phyloP scores from a whole-genome alignment of 2,113 vertebrate genomes.

The Sinocyclocheilus maitianheensis region DNA sequence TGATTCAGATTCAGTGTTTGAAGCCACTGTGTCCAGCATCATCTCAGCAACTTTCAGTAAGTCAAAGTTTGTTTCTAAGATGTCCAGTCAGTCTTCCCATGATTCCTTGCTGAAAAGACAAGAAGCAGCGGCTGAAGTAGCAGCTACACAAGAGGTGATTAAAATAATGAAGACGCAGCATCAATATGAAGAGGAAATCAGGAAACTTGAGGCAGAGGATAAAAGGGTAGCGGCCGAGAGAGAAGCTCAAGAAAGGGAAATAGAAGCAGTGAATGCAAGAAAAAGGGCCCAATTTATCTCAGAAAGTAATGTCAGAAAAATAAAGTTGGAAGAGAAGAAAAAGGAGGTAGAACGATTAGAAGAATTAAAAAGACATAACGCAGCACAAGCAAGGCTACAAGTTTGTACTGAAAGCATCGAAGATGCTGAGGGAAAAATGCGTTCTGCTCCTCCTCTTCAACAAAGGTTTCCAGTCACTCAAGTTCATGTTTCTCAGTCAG shows the following conservation, averaged over 20 bases:
- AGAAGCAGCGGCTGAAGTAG: slow-evolving; percentile 41
- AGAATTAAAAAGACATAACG: slow-evolving; percentile 40
- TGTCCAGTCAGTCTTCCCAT: slow-evolving; percentile 16
- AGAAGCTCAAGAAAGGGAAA: slow-evolving; percentile 48
- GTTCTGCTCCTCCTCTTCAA: too few relatives aligned
- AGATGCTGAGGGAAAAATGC: neutral
- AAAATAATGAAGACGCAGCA: slow-evolving; percentile 43
- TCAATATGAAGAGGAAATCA: slow-evolving; percentile 42
- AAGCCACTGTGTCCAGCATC: slow-evolving; percentile 10
- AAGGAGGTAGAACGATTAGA: slow-evolving; percentile 31
- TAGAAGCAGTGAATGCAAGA: slow-evolving; percentile 43
- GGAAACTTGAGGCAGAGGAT: slow-evolving; percentile 42
- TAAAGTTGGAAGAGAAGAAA: slow-evolving; percentile 30
- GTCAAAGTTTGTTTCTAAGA: slow-evolving; percentile 5
- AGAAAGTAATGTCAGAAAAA: slow-evolving; percentile 32
- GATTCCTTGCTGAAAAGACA: neutral
- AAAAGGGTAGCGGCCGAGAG: slow-evolving; percentile 28
- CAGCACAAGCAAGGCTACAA: slow-evolving; percentile 38
- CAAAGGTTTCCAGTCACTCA: too few relatives aligned
- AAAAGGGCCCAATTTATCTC: slow-evolving; percentile 34
- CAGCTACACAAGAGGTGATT: slow-evolving; percentile 29
- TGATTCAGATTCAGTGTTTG: slow-evolving; percentile 42
- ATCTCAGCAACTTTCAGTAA: neutral
- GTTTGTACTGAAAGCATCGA: slow-evolving; percentile 13
- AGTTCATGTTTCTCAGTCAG: too few relatives aligned